These are phyloP conservation scores for Oligia strigilis DNA, from an alignment of 2,888 invertebrate genomes.

Conservation along the genomic window DNA sequence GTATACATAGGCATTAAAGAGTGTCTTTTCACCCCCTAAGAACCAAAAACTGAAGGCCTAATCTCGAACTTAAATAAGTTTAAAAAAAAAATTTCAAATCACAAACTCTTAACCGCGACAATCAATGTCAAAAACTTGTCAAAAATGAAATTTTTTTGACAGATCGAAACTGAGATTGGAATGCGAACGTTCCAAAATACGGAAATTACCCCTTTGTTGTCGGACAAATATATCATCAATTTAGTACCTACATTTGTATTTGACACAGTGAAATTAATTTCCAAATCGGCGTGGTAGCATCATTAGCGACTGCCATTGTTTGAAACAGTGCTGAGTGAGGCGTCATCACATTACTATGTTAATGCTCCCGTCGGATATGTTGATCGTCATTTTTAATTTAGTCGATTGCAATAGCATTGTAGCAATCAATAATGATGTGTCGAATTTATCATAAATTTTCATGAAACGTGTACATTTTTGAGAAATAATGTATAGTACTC, in stretches of 20 bases:
- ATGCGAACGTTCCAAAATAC: neutral
- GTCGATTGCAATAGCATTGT: neutral
- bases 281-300: conserved; percentile 34
- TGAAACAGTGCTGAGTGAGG: conserved; percentile 34
- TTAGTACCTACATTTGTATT: conserved; percentile 13
- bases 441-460: neutral
- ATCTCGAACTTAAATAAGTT: neutral
- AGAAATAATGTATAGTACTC: neutral
- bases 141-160: too few species aligned
- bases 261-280: conserved; percentile 45
- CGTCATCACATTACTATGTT: conserved; percentile 28
- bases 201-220: neutral
- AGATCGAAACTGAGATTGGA: neutral
- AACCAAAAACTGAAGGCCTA: neutral
- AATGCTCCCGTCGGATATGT: neutral
- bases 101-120: too few species aligned
- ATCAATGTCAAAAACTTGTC: neutral
- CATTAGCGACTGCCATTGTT: conserved; percentile 50
- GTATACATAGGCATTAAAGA: neutral
- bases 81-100: too few species aligned
- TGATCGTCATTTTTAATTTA: conserved; percentile 29
- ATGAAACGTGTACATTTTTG: conserved; percentile 1
- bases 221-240: conserved; percentile 10
- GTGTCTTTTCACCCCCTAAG: too few species aligned
- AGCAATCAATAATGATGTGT: conserved; percentile 9